Evolutionary conservation across 2,113 vertebrate species (phyloP), one percentile per base, ranked within the genome.

Genomic region (Irena cyanogastra): DNA sequence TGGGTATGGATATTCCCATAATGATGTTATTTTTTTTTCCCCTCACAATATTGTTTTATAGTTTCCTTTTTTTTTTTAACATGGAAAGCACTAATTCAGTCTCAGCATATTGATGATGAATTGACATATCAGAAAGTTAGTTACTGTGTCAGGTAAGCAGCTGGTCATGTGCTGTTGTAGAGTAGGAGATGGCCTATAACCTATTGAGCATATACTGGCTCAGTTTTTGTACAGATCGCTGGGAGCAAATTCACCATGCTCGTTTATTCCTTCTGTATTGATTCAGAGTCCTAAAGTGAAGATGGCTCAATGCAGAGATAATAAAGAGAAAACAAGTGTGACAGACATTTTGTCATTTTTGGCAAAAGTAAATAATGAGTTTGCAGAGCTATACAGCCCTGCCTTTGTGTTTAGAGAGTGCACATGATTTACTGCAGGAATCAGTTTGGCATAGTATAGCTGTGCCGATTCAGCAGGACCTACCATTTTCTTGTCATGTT

Each of bases 401-500:
- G 83, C 76, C 41, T 96, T 94, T 95, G 83, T 96, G 83, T 68
- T 89, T 63, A 61, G 56, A 56, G 64, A 84, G 52, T 8, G 37
- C 85, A 39, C 64, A 16, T 83, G 93, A 92, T 90, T 93, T 87
- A 75, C 82, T 92, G 83, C 92, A 83, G 88, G 81, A 83, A 89
- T 96, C 85, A 78, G 71, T 74, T 83, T 92, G 85, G 75, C 64
- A 12, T 6, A 56, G 71, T 23, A 7, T 30, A 76, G 71, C 93
- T 66, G 41, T 95, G 89, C 75, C 54, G 33, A 96, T 95, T 94
- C 93, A 90, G 87, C 92, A 83, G 59, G 77, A 77, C 71, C 76
- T 75, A 78, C 90, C 71, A 90, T 94, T 95, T 94, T 90, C 82
- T 90, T 95, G 92, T 96, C 75, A 80, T 94, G 92, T 74, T 88